These are phyloP conservation scores for Amorpha juglandis DNA, from an alignment of 2,888 invertebrate genomes.

Conservation along the genomic window DNA sequence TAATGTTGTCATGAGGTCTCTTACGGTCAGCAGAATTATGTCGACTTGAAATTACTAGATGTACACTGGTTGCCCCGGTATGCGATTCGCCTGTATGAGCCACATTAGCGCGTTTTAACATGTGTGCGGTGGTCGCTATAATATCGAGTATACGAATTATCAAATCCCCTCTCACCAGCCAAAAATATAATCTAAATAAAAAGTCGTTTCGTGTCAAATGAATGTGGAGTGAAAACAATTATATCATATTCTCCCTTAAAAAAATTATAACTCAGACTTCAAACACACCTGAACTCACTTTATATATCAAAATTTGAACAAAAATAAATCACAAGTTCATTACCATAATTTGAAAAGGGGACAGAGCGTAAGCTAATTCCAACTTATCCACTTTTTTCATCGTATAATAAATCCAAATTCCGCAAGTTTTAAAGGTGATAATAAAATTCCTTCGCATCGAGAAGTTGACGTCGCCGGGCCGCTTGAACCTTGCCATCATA, in stretches of 20 bases:
- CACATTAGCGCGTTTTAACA: no score
- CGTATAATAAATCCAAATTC: conserved; percentile 55
- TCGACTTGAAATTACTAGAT: no score
- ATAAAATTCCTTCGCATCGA: conserved; percentile 59
- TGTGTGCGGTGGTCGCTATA: no score
- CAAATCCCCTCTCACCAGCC: no score
- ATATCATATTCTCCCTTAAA: background rate
- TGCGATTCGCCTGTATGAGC: no score
- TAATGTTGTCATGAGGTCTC: no score
- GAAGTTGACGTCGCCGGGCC: conserved; percentile 56
- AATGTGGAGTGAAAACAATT: background rate
- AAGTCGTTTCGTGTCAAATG: background rate
- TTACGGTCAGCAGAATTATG: no score
- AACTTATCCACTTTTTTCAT: conserved; percentile 38
- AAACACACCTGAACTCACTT: conserved; percentile 3
- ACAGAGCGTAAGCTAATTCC: conserved; percentile 29
- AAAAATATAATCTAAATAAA: no score
- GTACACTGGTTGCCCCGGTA: no score
- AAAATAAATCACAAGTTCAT: conserved; percentile 21
- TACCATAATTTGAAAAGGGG: conserved; percentile 27
- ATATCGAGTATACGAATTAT: no score
- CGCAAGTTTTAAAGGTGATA: conserved; percentile 59
- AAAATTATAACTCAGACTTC: background rate
- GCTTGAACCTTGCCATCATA: conserved; percentile 59
- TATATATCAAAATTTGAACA: conserved; percentile 18